Percentiles rank a stretch among this genome's conserved stretches.
These are phyloP conservation scores for Hirundo rustica DNA, from an alignment of 2,797 vertebrate genomes.

Conservation along the genomic window DNA sequence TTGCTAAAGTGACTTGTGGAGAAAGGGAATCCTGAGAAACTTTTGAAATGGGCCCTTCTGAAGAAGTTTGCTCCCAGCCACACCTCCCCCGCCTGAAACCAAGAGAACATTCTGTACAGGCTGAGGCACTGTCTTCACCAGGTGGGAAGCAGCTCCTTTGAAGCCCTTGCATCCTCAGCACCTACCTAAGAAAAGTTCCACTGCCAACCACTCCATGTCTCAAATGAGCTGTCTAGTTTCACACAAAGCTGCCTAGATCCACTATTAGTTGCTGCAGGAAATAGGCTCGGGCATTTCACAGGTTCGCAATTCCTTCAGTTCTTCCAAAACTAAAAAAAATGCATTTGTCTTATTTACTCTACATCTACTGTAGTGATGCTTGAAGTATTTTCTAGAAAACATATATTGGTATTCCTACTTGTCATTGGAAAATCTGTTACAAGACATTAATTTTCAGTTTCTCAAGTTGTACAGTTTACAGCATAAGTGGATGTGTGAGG, in stretches of 20 bases:
- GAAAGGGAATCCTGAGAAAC: neutral
- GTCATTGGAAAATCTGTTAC: slow-evolving; percentile 16
- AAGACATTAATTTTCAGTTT: neutral
- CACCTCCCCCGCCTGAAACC: neutral
- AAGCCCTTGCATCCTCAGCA: neutral
- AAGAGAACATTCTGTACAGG: neutral
- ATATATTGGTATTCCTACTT: slow-evolving; percentile 31
- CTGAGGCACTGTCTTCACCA: neutral
- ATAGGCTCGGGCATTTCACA: neutral
- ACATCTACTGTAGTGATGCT: neutral
- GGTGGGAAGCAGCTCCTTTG: neutral
- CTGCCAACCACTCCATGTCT: neutral
- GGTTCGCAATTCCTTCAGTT: slow-evolving; percentile 24
- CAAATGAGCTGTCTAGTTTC: neutral
- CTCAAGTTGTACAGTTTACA: neutral
- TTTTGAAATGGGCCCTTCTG: neutral
- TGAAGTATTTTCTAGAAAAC: slow-evolving; percentile 36
- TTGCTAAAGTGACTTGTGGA: neutral
- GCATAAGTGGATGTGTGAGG: neutral
- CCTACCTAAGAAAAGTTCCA: neutral
- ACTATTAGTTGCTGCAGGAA: neutral
- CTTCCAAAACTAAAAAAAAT: neutral
- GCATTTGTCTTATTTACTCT: neutral
- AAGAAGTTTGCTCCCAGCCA: neutral
- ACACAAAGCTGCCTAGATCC: neutral